A percentile compares a stretch with the other conserved stretches of the same genome.
These are phyloP conservation scores for Butorides virescens DNA, from an alignment of 2,113 vertebrate species.

Conservation along the genomic window DNA sequence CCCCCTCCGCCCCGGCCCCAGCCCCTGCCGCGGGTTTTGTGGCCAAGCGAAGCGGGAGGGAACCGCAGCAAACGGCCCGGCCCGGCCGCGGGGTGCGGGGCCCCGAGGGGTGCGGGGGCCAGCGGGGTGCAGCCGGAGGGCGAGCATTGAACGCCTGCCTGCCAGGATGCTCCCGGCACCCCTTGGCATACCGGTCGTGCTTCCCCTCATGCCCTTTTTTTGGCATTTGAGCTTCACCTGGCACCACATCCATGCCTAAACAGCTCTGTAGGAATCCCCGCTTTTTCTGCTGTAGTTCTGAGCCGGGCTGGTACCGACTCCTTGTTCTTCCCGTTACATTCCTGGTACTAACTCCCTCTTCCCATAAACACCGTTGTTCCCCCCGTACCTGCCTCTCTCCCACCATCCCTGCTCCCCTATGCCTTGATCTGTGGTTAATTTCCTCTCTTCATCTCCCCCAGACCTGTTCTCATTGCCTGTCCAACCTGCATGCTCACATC, in stretches of 20 bases:
- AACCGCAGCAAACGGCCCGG: not conserved
- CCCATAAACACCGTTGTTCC: not conserved
- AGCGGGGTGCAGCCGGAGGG: not conserved
- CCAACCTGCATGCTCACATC: not conserved
- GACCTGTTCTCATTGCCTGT: not conserved
- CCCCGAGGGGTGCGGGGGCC: too few species aligned
- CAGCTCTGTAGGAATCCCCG: fast-evolving
- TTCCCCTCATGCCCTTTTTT: too few species aligned
- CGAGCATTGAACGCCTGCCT: fast-evolving
- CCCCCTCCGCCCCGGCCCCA: too few species aligned
- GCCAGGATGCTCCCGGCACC: not conserved
- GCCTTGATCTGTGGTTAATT: not conserved
- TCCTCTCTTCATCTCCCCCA: not conserved
- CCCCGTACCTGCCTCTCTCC: not conserved
- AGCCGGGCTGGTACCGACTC: not conserved
- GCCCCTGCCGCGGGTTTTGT: not conserved
- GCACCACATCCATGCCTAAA: fast-evolving
- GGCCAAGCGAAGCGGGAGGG: not conserved
- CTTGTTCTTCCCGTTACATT: not conserved
- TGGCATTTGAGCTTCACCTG: not conserved
- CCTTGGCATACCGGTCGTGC: fast-evolving
- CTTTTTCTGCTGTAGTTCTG: not conserved
- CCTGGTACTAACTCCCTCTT: not conserved
- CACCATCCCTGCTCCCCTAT: not conserved
- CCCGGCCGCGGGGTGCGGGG: not conserved